phyloP scores from a whole-genome alignment of 2,888 invertebrate species.

The Cheilosia vernalis region DNA sequence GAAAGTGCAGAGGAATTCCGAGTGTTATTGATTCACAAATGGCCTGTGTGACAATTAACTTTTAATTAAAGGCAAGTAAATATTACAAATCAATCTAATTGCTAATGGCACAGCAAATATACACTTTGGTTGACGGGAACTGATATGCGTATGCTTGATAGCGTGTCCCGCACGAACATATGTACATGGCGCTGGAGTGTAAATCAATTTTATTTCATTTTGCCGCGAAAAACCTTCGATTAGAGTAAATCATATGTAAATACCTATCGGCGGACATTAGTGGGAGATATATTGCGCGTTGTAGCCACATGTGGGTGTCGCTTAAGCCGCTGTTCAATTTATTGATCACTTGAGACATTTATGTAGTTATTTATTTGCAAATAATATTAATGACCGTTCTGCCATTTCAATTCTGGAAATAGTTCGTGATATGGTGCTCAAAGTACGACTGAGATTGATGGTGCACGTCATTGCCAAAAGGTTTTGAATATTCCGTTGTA shows the following conservation, averaged over 20 bases:
- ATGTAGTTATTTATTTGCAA: conserved; percentile 1
- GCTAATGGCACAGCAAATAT: conserved; percentile 25
- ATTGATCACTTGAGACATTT: background rate
- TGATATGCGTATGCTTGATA: too few species aligned
- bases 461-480: too few species aligned
- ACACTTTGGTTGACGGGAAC: background rate
- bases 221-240: conserved; percentile 23
- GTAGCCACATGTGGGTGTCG: background rate
- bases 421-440: background rate
- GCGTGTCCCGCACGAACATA: too few species aligned
- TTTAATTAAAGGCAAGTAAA: conserved; percentile 59
- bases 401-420: background rate
- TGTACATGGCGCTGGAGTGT: background rate
- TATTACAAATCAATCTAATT: conserved; percentile 19
- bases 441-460: background rate
- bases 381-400: conserved; percentile 19
- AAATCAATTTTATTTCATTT: conserved; percentile 42
- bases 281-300: conserved; percentile 22
- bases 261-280: conserved; percentile 10
- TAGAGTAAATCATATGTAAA: conserved; percentile 64
- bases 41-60: conserved; percentile 38
- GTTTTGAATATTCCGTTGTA: too few species aligned
- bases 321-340: conserved; percentile 2
- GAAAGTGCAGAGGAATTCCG: conserved; percentile 12
- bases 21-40: conserved; percentile 7